Base-by-base conservation (phyloP, 2,888 invertebrate species). In the Dilophus febrilis region DNA sequence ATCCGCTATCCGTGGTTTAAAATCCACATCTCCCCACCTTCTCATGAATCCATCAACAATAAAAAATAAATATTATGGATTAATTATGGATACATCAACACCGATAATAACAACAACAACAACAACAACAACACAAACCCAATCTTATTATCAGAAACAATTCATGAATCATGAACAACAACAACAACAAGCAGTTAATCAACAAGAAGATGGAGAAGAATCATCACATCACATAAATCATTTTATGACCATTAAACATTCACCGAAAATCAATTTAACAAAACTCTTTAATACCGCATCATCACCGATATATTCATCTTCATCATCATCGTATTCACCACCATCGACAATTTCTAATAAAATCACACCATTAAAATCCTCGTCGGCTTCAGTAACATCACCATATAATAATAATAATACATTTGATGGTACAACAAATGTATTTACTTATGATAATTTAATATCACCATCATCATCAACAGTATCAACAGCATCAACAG, bases 251-350 rank as follows among this genome's bases (percentile, higher is more conserved):
- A n/a, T 2, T 6, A 45, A 59, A 40, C 49, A 45, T 7, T 42
- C 59, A 40, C 61, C 61, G 34, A 61, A 61, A 47, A 55, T 61
- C 12, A 61, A 61, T 48, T 49, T 61, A 35, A 56, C 58, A n/a
- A 56, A 54, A 12, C 55, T 61, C 35, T 61, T 61, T 44, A 58
- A 57, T 45, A 43, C 35, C 32, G 42, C 35, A 28, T 38, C 28
- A 33, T 32, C 32, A n/a, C n/a, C n/a, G n/a, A n/a, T n/a, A n/a
- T n/a, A n/a, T n/a, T n/a, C n/a, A n/a, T n/a, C n/a, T 29, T 13
- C 35, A 19, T n/a, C n/a, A n/a, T n/a, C n/a, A n/a, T n/a, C n/a
- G n/a, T n/a, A n/a, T n/a, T n/a, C n/a, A n/a, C n/a, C n/a, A n/a
- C n/a, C n/a, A n/a, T n/a, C n/a, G n/a, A n/a, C n/a, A n/a, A n/a